phyloP scores from a whole-genome alignment of 2,113 vertebrate species.

The Chamaea fasciata region DNA sequence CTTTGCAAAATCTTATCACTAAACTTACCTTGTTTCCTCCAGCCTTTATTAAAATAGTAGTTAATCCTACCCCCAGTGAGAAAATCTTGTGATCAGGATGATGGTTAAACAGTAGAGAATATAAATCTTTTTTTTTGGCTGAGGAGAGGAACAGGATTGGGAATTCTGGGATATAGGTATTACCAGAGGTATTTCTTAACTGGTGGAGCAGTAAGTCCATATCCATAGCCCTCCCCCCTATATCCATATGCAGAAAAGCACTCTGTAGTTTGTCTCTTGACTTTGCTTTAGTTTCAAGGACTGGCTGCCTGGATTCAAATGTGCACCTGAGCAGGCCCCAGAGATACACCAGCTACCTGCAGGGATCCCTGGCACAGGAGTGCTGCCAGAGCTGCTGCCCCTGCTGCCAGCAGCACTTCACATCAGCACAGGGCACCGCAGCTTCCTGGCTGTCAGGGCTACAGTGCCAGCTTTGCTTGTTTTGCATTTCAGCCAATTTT shows the following conservation, averaged over 20 bases:
- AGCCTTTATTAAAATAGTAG: not conserved
- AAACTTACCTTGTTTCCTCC: not conserved
- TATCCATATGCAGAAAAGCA: not conserved
- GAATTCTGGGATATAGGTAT: not conserved
- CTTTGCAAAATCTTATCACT: not conserved
- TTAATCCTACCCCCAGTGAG: not conserved
- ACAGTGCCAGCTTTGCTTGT: not conserved
- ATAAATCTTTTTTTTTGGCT: not conserved
- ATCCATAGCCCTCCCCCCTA: not conserved
- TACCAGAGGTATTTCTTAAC: not conserved
- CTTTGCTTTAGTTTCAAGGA: constrained; percentile 17
- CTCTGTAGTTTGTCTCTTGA: not conserved
- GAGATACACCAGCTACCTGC: not conserved
- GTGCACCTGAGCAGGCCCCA: not conserved
- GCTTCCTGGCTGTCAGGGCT: not conserved
- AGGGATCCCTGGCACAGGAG: not conserved
- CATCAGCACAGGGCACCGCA: not conserved
- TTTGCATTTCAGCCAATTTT: constrained; percentile 16
- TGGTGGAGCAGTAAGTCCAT: not conserved
- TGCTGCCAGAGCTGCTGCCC: not conserved
- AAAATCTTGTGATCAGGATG: not conserved
- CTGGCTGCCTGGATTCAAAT: constrained; percentile 13
- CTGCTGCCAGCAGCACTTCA: not conserved
- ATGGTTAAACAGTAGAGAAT: not conserved
- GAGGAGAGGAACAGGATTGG: not conserved